Evolutionary conservation across 2,113 vertebrate genomes (phyloP), one percentile per base, ranked within the genome.

Genomic region (Perca flavescens): DNA sequence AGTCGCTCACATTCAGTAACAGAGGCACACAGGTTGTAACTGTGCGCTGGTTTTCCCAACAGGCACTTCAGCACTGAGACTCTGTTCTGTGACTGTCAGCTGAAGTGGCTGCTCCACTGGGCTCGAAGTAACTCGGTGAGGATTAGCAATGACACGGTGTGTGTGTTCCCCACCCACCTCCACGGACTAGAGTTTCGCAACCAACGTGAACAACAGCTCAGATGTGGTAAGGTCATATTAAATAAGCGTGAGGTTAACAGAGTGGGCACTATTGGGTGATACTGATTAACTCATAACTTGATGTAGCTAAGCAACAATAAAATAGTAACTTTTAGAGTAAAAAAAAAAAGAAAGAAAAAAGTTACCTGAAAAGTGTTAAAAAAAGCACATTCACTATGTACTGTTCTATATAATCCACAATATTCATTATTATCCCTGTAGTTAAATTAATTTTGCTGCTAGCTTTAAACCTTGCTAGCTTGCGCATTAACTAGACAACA

Each of bases 81-180:
- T 5, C 94, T 98, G 77, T 97, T 96, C 86, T 98, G 97, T 90
- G 97, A 98, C 94, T 98, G 97, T 83, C 97, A 97, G 92, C 94
- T 98, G 34, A 95, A 91, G 73, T 97, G 97, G 97, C 83, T 98
- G 74, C 90, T 96, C 80, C 86, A 93, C 8, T 98, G 97, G 97
- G 93, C 96, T 62, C 95, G 91, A 60, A 92, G 90, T 17, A 90
- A 94, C 72, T 95, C 94, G 0, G 95, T 97, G 77, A 94, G 94
- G 56, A 95, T 97, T 15, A 94, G 94, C 0, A 97, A 98, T 62
- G 96, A 96, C 79, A 97, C 96, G 0, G 85, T 93, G 36, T 98
- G 97, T 69, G 82, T 93, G 68, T 96, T 96, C 88, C 97, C 97
- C 80, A 93, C 74, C 5, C 91, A 86, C 86, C 94, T 98, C 5